Evolutionary conservation across 1,140 invertebrate species (phyloP), one percentile per base, ranked within the genome.

Genomic region (Ips typographus): DNA sequence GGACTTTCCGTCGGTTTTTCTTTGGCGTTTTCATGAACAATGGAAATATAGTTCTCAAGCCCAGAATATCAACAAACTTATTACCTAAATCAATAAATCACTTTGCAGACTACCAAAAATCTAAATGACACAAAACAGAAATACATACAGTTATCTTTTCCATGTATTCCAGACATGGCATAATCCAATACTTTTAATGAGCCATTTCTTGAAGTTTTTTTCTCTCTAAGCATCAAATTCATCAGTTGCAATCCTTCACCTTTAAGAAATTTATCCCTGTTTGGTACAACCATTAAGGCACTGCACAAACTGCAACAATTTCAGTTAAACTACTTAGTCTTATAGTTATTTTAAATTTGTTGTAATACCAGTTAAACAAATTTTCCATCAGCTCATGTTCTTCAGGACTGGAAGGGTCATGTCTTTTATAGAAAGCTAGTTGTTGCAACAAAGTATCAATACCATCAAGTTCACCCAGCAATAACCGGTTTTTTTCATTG

Each of bases 321-420:
- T 22, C 22, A 22, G 22, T 22, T 22, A 22, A 22, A 22, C 22
- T 22, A 22, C 22, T 22, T 22, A 22, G 22, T 22, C 22, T 22
- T 22, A 22, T 22, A 22, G 22, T 22, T 22, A 22, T 22, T 22
- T 22, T 22, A 22, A 22, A 22, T 22, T 22, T 22, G 22, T 22
- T 22, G 22, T 22, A 22, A 22, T 55, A 71, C 69, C 91, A 90
- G 79, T 99, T 93, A 78, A 99, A 99, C 53, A 99, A 83, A 84
- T 99, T 99, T 80, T 99, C 97, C 96, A 99, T 99, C 77, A 96
- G 92, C 83, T 99, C 98, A 76, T 94, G 89, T 81, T 99, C 98
- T 81, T 99, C 96, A 5, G 88, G 88, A 63, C 88, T 90, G 56
- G 83, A 85, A 1, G 97, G 97, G 84, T 99, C 95, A 78, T 98